Conservation (phyloP, 2,888 invertebrate genomes). For the Ceratothoa steindachneri region DNA sequence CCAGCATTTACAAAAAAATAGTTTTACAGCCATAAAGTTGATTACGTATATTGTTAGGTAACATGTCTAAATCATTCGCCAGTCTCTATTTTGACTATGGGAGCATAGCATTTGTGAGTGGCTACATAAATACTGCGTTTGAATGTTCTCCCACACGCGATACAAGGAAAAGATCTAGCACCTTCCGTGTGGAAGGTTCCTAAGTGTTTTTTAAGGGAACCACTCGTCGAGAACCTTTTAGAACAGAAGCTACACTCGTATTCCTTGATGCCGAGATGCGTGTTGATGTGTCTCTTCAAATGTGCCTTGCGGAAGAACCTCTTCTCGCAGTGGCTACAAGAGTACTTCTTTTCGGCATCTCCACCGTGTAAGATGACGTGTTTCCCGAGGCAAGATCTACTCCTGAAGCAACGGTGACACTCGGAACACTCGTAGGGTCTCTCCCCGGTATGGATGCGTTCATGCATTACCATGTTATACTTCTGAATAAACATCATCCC, state of each 20-base stretch:
- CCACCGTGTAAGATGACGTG: conserved; percentile 36
- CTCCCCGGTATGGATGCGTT: conserved; percentile 36
- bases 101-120: conserved; percentile 29
- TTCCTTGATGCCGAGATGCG: conserved; percentile 35
- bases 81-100: background rate
- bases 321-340: conserved; percentile 31
- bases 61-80: background rate
- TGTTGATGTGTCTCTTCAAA: conserved; percentile 35
- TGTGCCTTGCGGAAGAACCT: conserved; percentile 36
- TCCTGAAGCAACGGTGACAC: conserved; percentile 30
- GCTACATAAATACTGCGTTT: conserved; percentile 31
- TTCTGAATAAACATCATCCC: conserved; percentile 37
- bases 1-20: no score
- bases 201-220: conserved; percentile 24
- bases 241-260: conserved; percentile 25
- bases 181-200: conserved; percentile 33
- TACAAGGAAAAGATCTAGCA: conserved; percentile 34
- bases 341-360: conserved; percentile 28
- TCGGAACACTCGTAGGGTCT: conserved; percentile 34
- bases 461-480: conserved; percentile 43
- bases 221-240: conserved; percentile 31
- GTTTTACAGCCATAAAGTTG: no score
- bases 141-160: conserved; percentile 29
- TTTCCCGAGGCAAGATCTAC: conserved; percentile 33
- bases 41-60: no score